These are phyloP conservation scores for Chitala chitala DNA, from an alignment of 2,113 vertebrate species.

Conservation along the genomic window DNA sequence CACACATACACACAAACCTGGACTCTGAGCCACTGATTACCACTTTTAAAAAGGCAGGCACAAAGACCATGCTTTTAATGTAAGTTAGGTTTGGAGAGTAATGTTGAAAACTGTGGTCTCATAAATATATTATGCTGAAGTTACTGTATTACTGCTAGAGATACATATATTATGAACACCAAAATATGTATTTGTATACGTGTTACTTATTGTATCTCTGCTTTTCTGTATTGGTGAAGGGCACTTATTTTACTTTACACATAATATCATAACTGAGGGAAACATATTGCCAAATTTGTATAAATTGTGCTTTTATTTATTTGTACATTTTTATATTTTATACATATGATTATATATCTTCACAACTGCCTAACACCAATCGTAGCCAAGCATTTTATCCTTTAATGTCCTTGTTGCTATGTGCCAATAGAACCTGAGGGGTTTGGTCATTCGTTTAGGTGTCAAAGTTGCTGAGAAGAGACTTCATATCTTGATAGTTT, in stretches of 20 bases:
- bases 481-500: constrained; percentile 27
- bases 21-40: background rate
- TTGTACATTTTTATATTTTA: constrained; percentile 51
- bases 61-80: background rate
- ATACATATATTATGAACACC: constrained; percentile 39
- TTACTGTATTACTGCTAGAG: constrained; percentile 38
- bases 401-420: constrained; percentile 39
- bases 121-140: constrained; percentile 28
- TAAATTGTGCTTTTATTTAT: constrained; percentile 48
- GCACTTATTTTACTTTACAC: constrained; percentile 25
- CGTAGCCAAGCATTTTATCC: constrained; percentile 47
- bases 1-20: background rate
- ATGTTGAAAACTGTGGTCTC: constrained; percentile 30
- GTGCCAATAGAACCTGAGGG: constrained; percentile 55
- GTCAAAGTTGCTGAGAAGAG: constrained; percentile 47
- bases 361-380: constrained; percentile 35
- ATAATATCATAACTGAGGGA: constrained; percentile 28
- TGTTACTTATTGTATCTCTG: constrained; percentile 30
- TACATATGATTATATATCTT: constrained; percentile 47
- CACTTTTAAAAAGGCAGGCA: background rate
- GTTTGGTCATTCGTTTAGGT: constrained; percentile 34
- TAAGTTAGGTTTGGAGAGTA: background rate
- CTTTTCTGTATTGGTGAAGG: constrained; percentile 39
- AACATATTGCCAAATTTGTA: constrained; percentile 58
- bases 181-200: constrained; percentile 40